Conservation (phyloP, 2,113 vertebrate genomes). For the Lepus americanus region DNA sequence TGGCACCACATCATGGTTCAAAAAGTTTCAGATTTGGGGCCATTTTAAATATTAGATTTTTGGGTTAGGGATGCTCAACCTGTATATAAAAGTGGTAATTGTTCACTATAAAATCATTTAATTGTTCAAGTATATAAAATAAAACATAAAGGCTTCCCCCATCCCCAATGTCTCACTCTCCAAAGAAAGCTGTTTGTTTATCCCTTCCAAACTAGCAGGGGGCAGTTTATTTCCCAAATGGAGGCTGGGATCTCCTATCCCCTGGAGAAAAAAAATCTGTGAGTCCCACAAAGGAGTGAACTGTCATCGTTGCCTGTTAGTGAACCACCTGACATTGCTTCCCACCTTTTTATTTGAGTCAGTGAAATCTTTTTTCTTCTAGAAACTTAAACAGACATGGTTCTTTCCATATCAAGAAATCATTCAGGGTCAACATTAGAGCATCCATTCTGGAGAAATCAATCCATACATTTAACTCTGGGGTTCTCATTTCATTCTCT, state of each 20-base stretch:
- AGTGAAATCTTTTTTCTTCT: neutral
- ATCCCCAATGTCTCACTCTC: neutral
- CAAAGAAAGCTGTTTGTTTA: neutral
- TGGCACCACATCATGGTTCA: neutral
- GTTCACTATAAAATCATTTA: neutral
- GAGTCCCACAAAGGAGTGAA: neutral
- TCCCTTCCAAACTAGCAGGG: neutral
- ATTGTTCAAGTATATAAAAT: neutral
- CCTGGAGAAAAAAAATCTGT: neutral
- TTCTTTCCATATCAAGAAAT: neutral
- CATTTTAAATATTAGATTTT: neutral
- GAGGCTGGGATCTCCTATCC: neutral
- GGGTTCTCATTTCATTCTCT: neutral
- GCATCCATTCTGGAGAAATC: neutral
- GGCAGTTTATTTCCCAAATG: neutral
- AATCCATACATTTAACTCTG: neutral
- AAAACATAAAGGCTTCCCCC: neutral
- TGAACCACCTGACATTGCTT: neutral
- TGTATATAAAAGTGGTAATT: neutral
- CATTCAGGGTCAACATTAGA: neutral
- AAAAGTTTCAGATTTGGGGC: neutral
- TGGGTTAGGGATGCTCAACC: neutral
- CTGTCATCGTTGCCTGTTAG: neutral
- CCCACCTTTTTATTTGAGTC: neutral
- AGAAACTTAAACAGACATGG: neutral